A percentile compares a stretch with the other conserved stretches of the same genome.
phyloP scores from a whole-genome alignment of 2,888 invertebrate genomes.

The Fragum whitleyi region DNA sequence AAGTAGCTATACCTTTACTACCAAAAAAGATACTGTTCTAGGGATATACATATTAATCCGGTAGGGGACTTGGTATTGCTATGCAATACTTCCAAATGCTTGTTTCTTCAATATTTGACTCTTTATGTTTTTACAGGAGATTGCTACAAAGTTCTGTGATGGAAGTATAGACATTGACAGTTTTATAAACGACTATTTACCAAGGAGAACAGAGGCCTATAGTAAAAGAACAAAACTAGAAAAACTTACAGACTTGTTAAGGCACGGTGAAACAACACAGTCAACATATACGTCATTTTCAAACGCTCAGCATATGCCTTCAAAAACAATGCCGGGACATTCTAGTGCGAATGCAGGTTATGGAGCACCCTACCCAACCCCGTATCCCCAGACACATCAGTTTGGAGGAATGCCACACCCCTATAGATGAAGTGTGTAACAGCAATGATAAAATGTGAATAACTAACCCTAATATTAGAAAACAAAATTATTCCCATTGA shows the following conservation, averaged over 20 bases:
- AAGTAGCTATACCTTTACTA: too few species aligned
- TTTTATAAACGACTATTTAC: conserved; percentile 87
- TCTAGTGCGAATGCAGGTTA: background rate
- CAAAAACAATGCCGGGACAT: background rate
- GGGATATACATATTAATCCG: too few species aligned
- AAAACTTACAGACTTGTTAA: conserved; percentile 90
- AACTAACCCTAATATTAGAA: too few species aligned
- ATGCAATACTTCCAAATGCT: too few species aligned
- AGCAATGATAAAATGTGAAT: too few species aligned
- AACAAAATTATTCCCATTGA: too few species aligned
- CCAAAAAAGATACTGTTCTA: too few species aligned
- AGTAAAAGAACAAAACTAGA: conserved; percentile 95
- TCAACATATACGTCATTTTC: conserved; percentile 9
- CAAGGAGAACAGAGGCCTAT: conserved; percentile 91
- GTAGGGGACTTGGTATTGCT: too few species aligned
- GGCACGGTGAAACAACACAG: conserved; percentile 48
- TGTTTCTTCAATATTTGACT: too few species aligned
- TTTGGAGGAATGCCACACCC: conserved; percentile 13
- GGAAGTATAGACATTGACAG: conserved; percentile 90
- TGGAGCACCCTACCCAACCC: conserved; percentile 14
- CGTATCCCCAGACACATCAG: conserved; percentile 4
- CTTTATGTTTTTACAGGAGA: conserved; percentile 85
- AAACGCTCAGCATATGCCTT: background rate
- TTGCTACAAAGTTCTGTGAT: conserved; percentile 92
- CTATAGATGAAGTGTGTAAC: conserved; percentile 12